Base-by-base conservation (phyloP, 2,888 invertebrate genomes). In the Creontiades dilutus region DNA sequence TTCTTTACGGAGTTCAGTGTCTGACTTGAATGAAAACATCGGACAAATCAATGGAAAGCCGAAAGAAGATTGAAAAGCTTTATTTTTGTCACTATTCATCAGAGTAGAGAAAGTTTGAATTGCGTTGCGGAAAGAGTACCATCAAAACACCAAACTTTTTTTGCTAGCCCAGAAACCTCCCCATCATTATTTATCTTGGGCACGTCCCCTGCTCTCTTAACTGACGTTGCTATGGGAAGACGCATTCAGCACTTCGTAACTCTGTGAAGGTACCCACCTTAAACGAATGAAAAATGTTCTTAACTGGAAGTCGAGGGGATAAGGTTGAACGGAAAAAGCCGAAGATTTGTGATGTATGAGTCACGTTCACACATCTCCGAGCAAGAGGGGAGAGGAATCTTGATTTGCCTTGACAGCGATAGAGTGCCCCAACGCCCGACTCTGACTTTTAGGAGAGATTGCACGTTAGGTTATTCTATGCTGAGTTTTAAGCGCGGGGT, bases 381-480 rank as follows among this genome's bases (percentile, higher is more conserved):
- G 46, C 61, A 57, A 68, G 28, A 61, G 46, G 86, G 27, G 23
- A 68, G 48, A 81, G 23, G 86, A 86, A 68, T 86, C 68, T 28
- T 86, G 86, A 86, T 86, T 86, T 68, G 86, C 86, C 86, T 46
- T 86, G 86, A 86, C 86, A 86, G 86, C 86, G 86, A 86, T 86
- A 61, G 86, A 86, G 86, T 86, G 75, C 86, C 68, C 68, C 75
- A 68, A 68, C 86, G 86, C 57, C 75, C 28, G 75, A 47, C 23
- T 86, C 57, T 68, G 86, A 86, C 86, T 86, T 81, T 46, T 68
- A 68, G 86, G 68, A 37, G 68, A 37, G 86, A 86, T 86, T 86
- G 86, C 86, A 68, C 85, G 37, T 68, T 86, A 19, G 19, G 46
- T 48, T 48, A 48, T 81, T 47, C 81, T 48, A 12, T 37, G 61